Base-by-base conservation (phyloP, 2,113 vertebrate species). In the Hydropotes inermis region DNA sequence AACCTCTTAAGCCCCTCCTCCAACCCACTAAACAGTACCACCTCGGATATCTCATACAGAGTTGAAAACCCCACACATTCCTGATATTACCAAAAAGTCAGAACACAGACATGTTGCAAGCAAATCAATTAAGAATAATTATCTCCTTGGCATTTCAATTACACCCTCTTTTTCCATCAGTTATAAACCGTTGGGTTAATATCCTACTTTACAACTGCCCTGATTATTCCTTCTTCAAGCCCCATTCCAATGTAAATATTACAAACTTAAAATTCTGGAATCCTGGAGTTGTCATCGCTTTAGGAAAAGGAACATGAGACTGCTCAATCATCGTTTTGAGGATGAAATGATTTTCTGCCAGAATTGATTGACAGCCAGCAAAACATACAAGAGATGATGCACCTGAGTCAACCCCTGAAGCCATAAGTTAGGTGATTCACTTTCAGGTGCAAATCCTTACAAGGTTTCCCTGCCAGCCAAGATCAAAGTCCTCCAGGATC, bases 331-430 rank as follows among this genome's bases (percentile, higher is more conserved):
- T 14, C 78, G 6, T 83, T 87, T 70, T 67, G 82, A 91, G 43
- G 70, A 79, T 82, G 45, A 25, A 86, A 27, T 83, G 17, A 81
- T 93, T 96, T 96, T 94, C 76, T 93, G 33, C 89, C 85, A n/a
- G 11, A 79, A 54, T 7, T 36, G 58, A 97, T 45, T 50, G 12
- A 57, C 1, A 54, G 39, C 16, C 87, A 96, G 23, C 83, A 85
- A 96, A 90, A 74, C 7, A 50, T 2, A 47, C 64, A 91, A 79
- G 43, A 74, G 16, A 64, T 54, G 14, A 67, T 25, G 19, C 27
- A 30, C 27, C 45, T 15, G 4, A 79, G n/a, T 82, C 39, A 88
- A 8, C 28, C 70, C 87, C 47, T 11, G 74, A 58, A 78, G 55
- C 27, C 50, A 23, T 27, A 90, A 67, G 25, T 79, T 39, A 86